Percentiles rank a stretch among this genome's conserved stretches.
phyloP scores from a whole-genome alignment of 2,888 invertebrate species.

The Xestia xanthographa region DNA sequence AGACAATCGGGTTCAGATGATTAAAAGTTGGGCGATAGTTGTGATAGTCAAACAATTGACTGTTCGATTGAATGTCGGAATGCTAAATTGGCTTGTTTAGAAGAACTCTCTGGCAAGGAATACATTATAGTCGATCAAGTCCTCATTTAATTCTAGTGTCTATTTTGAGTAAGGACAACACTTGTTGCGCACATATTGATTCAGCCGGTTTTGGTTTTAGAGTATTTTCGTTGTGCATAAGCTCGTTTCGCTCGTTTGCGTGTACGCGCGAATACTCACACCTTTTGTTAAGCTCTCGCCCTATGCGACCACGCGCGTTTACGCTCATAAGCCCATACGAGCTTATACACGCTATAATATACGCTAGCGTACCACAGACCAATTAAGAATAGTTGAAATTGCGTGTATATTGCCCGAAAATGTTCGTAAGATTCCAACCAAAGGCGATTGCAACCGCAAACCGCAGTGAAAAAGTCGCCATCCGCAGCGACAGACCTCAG shows the following conservation, averaged over 20 bases:
- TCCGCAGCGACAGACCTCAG: background rate
- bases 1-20: slow-evolving; percentile 38
- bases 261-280: background rate
- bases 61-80: background rate
- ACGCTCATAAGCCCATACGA: background rate
- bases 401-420: background rate
- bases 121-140: background rate
- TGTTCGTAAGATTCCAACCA: background rate
- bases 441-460: background rate
- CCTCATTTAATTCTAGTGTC: background rate
- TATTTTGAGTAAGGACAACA: background rate
- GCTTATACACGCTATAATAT: background rate
- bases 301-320: too few species aligned
- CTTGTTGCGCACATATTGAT: background rate
- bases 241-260: background rate
- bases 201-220: background rate
- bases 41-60: slow-evolving; percentile 18
- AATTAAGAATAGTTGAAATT: background rate
- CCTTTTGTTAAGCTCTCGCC: background rate
- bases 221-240: background rate
- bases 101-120: background rate
- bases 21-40: slow-evolving; percentile 41
- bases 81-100: background rate
- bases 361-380: background rate
- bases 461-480: background rate